Percentiles rank a stretch among this genome's conserved stretches.
Evolutionary conservation across 2,888 invertebrate species (phyloP).

Genomic region (Calameuta filiformis): DNA sequence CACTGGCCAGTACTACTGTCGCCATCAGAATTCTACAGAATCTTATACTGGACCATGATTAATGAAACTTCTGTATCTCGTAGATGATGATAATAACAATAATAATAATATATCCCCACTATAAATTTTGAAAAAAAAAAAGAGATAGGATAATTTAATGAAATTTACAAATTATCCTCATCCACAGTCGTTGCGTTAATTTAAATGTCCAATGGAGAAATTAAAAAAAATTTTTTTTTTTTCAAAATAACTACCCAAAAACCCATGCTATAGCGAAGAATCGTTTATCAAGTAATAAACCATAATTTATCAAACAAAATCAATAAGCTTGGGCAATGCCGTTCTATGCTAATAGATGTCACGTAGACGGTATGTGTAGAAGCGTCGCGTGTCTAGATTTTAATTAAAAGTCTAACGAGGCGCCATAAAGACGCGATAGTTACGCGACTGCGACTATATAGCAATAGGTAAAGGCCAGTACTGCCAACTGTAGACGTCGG

Average conservation of each 20-base stretch:
- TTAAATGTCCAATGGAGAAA: no score
- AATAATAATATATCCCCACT: not conserved
- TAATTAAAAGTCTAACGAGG: conserved; percentile 23
- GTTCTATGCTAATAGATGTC: not conserved
- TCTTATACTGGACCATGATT: not conserved
- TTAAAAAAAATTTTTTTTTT: no score
- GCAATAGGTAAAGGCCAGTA: not conserved
- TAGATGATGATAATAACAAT: not conserved
- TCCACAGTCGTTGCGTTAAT: no score
- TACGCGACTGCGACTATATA: not conserved
- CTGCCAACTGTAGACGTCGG: not conserved
- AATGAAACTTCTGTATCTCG: not conserved
- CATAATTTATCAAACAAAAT: not conserved
- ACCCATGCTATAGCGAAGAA: no score
- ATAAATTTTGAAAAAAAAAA: not conserved
- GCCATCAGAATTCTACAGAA: not conserved
- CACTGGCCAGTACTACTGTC: not conserved
- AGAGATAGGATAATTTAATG: no score
- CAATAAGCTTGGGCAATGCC: not conserved
- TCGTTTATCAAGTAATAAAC: not conserved
- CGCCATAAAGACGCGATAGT: conserved; percentile 3
- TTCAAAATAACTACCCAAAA: no score
- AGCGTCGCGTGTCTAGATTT: not conserved
- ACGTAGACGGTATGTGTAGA: not conserved
- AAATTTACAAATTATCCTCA: no score